Conservation (phyloP, 2,113 vertebrate species). For the Nothoprocta perdicaria region DNA sequence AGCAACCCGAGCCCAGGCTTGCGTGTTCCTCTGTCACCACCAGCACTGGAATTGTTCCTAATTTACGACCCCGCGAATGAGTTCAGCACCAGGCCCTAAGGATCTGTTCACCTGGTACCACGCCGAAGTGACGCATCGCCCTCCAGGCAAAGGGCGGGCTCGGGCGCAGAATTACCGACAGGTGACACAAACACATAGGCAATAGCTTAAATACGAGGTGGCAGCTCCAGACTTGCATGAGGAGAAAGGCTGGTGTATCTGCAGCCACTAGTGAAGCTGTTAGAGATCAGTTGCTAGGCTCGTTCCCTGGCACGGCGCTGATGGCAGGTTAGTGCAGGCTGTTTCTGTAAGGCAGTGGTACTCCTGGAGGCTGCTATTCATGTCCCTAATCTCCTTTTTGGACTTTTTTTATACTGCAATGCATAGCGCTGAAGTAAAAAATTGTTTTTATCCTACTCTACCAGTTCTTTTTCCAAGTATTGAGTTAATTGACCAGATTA, state of each 20-base stretch:
- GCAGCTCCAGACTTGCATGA: background rate
- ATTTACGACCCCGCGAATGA: background rate
- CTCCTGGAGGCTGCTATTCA: background rate
- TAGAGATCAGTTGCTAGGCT: background rate
- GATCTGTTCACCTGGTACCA: background rate
- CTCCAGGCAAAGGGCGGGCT: background rate
- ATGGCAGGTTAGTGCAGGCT: background rate
- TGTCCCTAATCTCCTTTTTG: background rate
- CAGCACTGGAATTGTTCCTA: background rate
- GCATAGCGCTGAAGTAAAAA: background rate
- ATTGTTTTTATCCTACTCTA: background rate
- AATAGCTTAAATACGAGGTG: background rate
- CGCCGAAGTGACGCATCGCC: background rate
- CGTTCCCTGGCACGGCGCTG: background rate
- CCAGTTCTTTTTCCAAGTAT: background rate
- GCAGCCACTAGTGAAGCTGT: background rate
- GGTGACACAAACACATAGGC: background rate
- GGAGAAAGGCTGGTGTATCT: background rate
- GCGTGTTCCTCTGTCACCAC: background rate
- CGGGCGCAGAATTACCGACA: fast-evolving
- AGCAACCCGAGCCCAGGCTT: constrained; percentile 12
- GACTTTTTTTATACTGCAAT: background rate
- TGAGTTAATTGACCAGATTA: background rate
- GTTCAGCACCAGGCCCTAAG: background rate
- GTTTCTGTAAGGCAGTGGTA: background rate